These are phyloP conservation scores for Sebastes fasciatus DNA, from an alignment of 2,113 vertebrate species.

Conservation along the genomic window DNA sequence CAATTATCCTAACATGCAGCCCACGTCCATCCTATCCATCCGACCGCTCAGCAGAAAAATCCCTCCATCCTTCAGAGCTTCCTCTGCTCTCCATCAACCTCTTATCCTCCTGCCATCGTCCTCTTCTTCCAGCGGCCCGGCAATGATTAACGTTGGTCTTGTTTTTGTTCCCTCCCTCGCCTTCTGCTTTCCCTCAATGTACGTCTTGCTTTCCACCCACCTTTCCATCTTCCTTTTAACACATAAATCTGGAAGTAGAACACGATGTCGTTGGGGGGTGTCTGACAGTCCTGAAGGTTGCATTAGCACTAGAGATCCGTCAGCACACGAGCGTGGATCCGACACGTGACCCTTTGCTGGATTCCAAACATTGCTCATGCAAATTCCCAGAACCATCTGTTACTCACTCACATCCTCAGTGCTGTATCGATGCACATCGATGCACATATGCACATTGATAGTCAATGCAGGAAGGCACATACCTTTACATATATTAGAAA, in stretches of 20 bases:
- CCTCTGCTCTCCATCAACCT: conserved; percentile 57
- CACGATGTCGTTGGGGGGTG: conserved; percentile 2
- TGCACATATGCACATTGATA: background rate
- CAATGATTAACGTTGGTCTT: conserved; percentile 43
- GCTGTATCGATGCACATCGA: background rate
- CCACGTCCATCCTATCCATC: conserved; percentile 34
- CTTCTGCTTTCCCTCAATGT: conserved; percentile 22
- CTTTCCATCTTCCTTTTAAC: conserved; percentile 14
- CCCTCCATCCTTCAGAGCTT: conserved; percentile 48
- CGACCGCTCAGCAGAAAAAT: conserved; percentile 38
- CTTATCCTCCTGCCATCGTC: conserved; percentile 53
- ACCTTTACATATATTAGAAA: background rate
- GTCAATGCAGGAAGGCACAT: background rate
- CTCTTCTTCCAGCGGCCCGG: conserved; percentile 31
- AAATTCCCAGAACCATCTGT: conserved; percentile 20
- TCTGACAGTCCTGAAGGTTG: conserved; percentile 44
- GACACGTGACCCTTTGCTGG: conserved; percentile 20
- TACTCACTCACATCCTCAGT: conserved; percentile 9
- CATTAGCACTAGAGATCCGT: conserved; percentile 18
- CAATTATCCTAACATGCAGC: conserved; percentile 62
- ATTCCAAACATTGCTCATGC: conserved; percentile 11
- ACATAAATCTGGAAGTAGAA: conserved; percentile 36
- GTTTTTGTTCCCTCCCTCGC: conserved; percentile 40
- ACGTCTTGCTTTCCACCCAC: conserved; percentile 27
- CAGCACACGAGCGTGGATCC: conserved; percentile 1